Evolutionary conservation across 2,888 invertebrate genomes (phyloP), one percentile per base, ranked within the genome.

Genomic region (Cerastis rubricosa): DNA sequence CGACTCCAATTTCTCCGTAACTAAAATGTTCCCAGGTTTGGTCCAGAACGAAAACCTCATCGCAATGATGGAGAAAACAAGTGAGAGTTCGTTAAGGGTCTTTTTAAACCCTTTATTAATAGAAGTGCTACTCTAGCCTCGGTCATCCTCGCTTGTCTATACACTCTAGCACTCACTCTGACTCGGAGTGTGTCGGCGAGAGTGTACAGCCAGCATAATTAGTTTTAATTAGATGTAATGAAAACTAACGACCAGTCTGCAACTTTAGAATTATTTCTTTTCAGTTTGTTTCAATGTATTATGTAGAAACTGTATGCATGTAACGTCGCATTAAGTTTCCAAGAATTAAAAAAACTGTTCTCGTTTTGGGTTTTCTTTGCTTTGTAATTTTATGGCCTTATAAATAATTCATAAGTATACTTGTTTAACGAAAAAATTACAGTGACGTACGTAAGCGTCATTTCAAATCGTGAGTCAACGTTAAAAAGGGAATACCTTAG

Each of bases 311-410:
- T 19, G 35, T 25, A 57, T 54, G n/a, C 22, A 17, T 51, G 22
- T 51, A 25, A 51, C 43, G 17, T 67, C 61, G 4, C 22, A 40
- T 25, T 47, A 17, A n/a, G 14, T 43, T 59, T 65, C 19, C 29
- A 66, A 59, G n/a, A 65, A 49, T 65, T 57, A 49, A 43, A 29
- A 35, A 40, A 29, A 19, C 5, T 25, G 35, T 45, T 59, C 22
- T 65, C 40, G 47, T 76, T 76, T 75, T n/a, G 19, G 22, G 25
- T 47, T 57, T 49, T 45, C n/a, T 65, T 65, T 59, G 40, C 59
- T 65, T 63, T 11, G 11, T 45, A 29, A 29, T 63, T 45, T 49
- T 71, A 17, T 22, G 3, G 17, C 17, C 8, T 61, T 47, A 17
- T 11, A 69, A 69, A 29, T 4, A 17, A 35, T 22, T 14, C 0